Base-by-base conservation (phyloP, 2,113 vertebrate species). In the Cyanoliseus patagonus region DNA sequence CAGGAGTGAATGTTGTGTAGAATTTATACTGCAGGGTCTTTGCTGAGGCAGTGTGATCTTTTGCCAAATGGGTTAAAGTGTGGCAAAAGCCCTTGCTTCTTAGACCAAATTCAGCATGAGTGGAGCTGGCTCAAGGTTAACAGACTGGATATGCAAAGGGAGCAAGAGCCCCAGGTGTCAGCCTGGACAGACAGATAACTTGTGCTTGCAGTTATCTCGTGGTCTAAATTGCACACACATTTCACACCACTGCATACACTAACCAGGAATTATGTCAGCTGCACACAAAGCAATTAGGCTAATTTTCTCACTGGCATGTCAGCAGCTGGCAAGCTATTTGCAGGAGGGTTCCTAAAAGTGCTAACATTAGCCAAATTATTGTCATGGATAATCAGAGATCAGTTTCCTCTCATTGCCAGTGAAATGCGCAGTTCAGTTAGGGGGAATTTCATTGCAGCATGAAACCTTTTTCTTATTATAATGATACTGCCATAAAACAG, bases 281-380 rank as follows among this genome's bases (percentile, higher is more conserved):
- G 80, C 74, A 95, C 83, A 95, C 76, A 95, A 92, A 92, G 73
- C 42, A 91, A 95, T 96, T 94, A 97, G 51, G 46, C 55, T 95
- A 94, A 94, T 94, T 94, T 92, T 92, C 92, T 92, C 69, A 74
- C 72, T 81, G 80, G 83, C 64, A 69, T 92, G 91, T 86, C 86
- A 94, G 80, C 91, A 94, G 91, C 94, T 94, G 88, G 86, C 86
- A 93, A 81, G 75, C 51, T 49, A 18, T 92, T 94, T 95, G 73
- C 86, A 94, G 76, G 51, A 93, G 33, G 61, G 46, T 37, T 94
- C 67, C 75, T 94, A 39, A 83, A 97, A 95, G 51, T 83, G 86
- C 28, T 84, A 70, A 77, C 80, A 68, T 94, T 95, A 94, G 94
- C 88, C 91, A 95, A 94, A 92, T 94, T 94, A 88, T 93, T 95